Evolutionary conservation across 2,797 vertebrate genomes (phyloP).

Genomic region (Lateolabrax maculatus): DNA sequence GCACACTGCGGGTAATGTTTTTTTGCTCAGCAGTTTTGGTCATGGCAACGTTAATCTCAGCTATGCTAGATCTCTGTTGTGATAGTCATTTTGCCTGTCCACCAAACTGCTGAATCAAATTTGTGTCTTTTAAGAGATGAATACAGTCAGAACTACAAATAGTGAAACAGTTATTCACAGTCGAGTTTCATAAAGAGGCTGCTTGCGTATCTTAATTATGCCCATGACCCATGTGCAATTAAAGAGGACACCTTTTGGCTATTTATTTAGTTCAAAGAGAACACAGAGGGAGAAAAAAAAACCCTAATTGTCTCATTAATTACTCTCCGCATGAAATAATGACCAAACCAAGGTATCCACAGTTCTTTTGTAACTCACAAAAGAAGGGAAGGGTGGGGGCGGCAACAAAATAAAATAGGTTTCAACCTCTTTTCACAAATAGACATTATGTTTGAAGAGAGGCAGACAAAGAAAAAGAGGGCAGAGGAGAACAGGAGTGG

Average conservation of each 20-base stretch:
- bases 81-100: constrained; percentile 38
- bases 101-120: constrained; percentile 32
- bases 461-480: constrained; percentile 62
- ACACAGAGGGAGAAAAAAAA: constrained; percentile 53
- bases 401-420: constrained; percentile 61
- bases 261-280: constrained; percentile 73
- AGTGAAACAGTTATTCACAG: constrained; percentile 29
- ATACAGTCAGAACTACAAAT: constrained; percentile 35
- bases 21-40: constrained; percentile 61
- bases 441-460: constrained; percentile 56
- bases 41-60: constrained; percentile 58
- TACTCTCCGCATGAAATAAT: constrained; percentile 72
- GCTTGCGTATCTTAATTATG: constrained; percentile 67
- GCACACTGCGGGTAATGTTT: constrained; percentile 53
- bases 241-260: constrained; percentile 74
- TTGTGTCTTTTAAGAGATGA: constrained; percentile 18
- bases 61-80: constrained; percentile 17
- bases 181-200: constrained; percentile 45
- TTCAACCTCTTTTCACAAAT: constrained; percentile 69
- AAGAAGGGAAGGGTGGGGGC: constrained; percentile 54
- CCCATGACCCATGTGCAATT: constrained; percentile 70
- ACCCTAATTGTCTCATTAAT: constrained; percentile 80
- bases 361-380: constrained; percentile 71
- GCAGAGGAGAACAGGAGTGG: constrained; percentile 47
- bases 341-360: constrained; percentile 65